Percentiles rank a stretch among this genome's conserved stretches.
These are phyloP conservation scores for Patella caerulea DNA, from an alignment of 2,888 invertebrate species.

Conservation along the genomic window DNA sequence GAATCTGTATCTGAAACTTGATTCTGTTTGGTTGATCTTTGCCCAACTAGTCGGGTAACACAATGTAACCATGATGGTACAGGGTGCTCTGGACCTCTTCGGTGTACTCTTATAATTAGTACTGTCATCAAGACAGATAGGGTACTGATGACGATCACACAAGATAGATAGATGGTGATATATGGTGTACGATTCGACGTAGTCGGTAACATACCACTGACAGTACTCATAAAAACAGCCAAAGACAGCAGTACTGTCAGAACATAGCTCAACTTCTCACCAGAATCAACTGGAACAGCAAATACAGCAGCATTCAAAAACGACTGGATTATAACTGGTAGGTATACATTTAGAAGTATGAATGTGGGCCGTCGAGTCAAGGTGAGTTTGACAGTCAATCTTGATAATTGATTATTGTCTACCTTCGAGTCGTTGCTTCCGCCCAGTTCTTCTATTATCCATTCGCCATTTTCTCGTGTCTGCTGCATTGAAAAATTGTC, in stretches of 20 bases:
- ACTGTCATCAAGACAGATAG: not conserved
- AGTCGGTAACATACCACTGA: not conserved
- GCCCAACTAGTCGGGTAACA: not conserved
- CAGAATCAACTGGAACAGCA: not conserved
- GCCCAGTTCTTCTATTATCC: not conserved
- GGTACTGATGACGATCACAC: not conserved
- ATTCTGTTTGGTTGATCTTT: not conserved
- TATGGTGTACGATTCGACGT: not conserved
- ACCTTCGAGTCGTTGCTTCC: not conserved
- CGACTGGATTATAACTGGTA: not conserved
- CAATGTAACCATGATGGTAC: not conserved
- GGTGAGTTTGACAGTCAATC: not conserved
- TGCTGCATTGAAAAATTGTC: not conserved
- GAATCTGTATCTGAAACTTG: too few relatives aligned
- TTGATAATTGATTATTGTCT: not conserved
- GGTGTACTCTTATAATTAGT: not conserved
- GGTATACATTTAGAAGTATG: not conserved
- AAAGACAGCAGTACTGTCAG: not conserved
- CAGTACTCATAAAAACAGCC: not conserved
- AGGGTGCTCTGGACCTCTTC: not conserved
- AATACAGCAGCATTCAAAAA: not conserved
- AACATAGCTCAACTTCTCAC: not conserved
- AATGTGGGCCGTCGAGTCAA: not conserved
- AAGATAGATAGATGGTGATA: not conserved
- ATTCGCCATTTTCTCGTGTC: not conserved